Percentiles rank a stretch among this genome's conserved stretches.
These are phyloP conservation scores for Zaprionus camerounensis DNA, from an alignment of 1,140 invertebrate genomes.

Conservation along the genomic window DNA sequence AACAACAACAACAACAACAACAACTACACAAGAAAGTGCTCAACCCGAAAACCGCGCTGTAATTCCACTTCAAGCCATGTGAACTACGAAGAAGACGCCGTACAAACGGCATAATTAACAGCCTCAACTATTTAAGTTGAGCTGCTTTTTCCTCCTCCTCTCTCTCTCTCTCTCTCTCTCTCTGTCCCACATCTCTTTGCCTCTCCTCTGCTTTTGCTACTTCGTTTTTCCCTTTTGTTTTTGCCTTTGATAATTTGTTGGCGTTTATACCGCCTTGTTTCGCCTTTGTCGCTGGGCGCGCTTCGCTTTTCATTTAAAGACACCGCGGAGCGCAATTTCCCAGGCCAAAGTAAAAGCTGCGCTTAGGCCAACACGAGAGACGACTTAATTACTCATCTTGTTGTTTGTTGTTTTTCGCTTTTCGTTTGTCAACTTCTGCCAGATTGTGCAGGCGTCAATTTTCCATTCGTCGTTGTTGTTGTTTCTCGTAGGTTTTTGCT, in stretches of 20 bases:
- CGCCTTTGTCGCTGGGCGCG: slow-evolving; percentile 24
- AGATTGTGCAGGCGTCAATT: slow-evolving; percentile 27
- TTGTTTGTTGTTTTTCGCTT: slow-evolving; percentile 16
- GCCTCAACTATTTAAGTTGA: slow-evolving; percentile 33
- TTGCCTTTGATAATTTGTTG: slow-evolving; percentile 65
- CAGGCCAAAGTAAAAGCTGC: slow-evolving; percentile 68
- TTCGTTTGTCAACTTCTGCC: slow-evolving; percentile 24
- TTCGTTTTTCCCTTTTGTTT: slow-evolving; percentile 22
- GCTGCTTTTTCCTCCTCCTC: slow-evolving; percentile 21
- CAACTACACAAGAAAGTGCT: neutral
- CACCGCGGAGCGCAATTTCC: slow-evolving; percentile 56
- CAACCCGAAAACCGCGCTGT: neutral
- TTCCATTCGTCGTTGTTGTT: slow-evolving; percentile 7
- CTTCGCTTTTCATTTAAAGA: slow-evolving; percentile 61
- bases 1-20: neutral
- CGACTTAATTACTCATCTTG: slow-evolving; percentile 38
- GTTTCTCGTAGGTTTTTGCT: slow-evolving; percentile 18
- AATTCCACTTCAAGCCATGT: slow-evolving; percentile 20
- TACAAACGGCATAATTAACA: slow-evolving; percentile 56
- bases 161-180: slow-evolving; percentile 17
- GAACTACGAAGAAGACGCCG: slow-evolving; percentile 20
- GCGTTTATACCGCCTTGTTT: slow-evolving; percentile 34
- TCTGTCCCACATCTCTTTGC: neutral
- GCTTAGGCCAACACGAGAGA: slow-evolving; percentile 48
- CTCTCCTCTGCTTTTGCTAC: neutral